Evolutionary conservation across 2,888 invertebrate species (phyloP), one percentile per base, ranked within the genome.

Genomic region (Mythimna albipuncta): DNA sequence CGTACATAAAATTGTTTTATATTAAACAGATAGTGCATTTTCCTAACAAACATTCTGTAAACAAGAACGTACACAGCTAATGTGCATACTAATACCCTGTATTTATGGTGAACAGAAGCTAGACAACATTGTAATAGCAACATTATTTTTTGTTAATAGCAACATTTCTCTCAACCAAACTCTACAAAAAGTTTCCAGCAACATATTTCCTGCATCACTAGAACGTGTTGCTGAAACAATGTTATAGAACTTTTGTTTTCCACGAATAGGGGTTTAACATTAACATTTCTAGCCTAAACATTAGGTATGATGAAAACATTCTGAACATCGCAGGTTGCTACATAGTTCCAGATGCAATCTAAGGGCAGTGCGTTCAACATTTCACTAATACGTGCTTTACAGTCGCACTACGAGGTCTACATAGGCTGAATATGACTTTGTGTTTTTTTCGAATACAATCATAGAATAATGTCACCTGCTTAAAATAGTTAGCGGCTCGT

Each of bases 331-430:
- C 85, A 83, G 69, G 77, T 61, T 75, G 73, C 85, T 86, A 86
- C 76, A 78, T 70, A 83, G 63, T 77, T 65, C 72, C 68, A 79
- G 87, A 87, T 87, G 86, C 87, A 87, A 85, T 77, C 87, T 85
- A 86, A 81, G 88, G 87, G 86, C 88, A 85, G 89, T 91, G 91
- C 89, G 85, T 26, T 85, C 82, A 81, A 85, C 87, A 91, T 89
- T 79, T 89, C 74, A 91, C 89, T 89, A 90, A 79, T 72, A 69
- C 80, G 91, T 91, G 92, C 90, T 85, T 85, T 64, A 86, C 88
- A 89, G 85, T 88, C 88, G 91, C 89, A 86, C 87, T 88, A 89
- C 87, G 77, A 85, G 83, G 72, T 82, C 70, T 71, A 81, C 82
- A 73, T 65, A 81, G 85, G 77, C 86, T 85, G 86, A 88, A 89